A percentile compares a stretch with the other conserved stretches of the same genome.
These are phyloP conservation scores for Dendrolimus punctatus DNA, from an alignment of 1,140 invertebrate species.

Conservation along the genomic window DNA sequence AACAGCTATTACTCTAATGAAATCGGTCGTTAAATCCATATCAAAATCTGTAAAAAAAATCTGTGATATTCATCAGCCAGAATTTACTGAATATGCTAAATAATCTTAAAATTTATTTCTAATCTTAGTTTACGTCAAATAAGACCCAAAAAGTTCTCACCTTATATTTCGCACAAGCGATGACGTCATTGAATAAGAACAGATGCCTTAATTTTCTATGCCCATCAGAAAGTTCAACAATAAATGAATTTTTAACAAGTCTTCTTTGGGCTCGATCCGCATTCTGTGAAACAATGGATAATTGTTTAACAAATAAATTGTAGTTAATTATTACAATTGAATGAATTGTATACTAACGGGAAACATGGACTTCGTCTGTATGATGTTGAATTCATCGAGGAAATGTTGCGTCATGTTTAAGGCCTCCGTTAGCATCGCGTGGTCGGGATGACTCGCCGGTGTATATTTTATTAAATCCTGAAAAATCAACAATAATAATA, in stretches of 20 bases:
- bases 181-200: conserved; percentile 95
- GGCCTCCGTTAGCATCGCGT: conserved; percentile 86
- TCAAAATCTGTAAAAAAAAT: no score
- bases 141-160: conserved; percentile 40
- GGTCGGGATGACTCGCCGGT: conserved; percentile 87
- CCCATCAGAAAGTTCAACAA: conserved; percentile 91
- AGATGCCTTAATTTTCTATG: conserved; percentile 92
- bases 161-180: conserved; percentile 96
- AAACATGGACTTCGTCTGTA: conserved; percentile 88
- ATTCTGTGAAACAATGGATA: conserved; percentile 68
- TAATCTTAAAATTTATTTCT: no score
- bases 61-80: no score
- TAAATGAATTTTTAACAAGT: conserved; percentile 95
- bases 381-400: conserved; percentile 92
- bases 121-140: no score
- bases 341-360: conserved; percentile 73
- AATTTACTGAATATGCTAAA: no score
- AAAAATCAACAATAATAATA: conserved; percentile 31
- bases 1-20: not conserved
- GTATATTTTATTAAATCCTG: conserved; percentile 93
- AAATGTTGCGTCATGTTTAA: conserved; percentile 91
- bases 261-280: conserved; percentile 86
- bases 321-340: not conserved
- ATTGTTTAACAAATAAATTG: not conserved
- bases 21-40: no score